Evolutionary conservation across 2,888 invertebrate species (phyloP).

Genomic region (Dasysyrphus tricinctus): DNA sequence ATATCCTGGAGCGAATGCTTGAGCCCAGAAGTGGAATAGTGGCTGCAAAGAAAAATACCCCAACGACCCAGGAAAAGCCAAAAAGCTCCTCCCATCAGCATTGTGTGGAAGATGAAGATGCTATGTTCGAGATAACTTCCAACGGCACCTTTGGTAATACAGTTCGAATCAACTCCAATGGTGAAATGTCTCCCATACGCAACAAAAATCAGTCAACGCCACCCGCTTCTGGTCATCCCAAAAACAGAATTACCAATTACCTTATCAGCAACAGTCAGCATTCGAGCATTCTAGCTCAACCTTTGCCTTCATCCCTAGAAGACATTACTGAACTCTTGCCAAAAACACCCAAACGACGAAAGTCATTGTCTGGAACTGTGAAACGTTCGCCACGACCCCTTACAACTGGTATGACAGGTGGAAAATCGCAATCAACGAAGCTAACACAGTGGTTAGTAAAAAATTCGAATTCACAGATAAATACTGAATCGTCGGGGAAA

Average conservation of each 20-base stretch:
- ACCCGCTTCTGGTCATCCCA: constrained; percentile 49
- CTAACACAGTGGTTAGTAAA: constrained; percentile 81
- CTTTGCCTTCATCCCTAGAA: constrained; percentile 36
- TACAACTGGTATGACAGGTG: background rate
- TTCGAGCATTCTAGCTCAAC: constrained; percentile 10
- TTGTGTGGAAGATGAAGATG: constrained; percentile 78
- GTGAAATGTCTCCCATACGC: constrained; percentile 80
- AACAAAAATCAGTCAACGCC: constrained; percentile 72
- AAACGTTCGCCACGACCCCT: constrained; percentile 55
- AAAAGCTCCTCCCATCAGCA: constrained; percentile 27
- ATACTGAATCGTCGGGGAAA: constrained; percentile 42
- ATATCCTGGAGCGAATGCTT: constrained; percentile 81
- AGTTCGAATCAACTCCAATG: constrained; percentile 80
- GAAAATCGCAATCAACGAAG: constrained; percentile 79
- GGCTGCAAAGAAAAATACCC: constrained; percentile 52
- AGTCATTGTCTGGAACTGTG: constrained; percentile 66
- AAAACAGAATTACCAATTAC: constrained; percentile 81
- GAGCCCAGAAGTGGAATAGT: constrained; percentile 48
- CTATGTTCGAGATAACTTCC: constrained; percentile 81
- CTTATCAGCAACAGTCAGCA: constrained; percentile 77
- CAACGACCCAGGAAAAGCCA: constrained; percentile 22
- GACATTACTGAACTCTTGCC: constrained; percentile 67
- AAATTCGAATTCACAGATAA: constrained; percentile 62
- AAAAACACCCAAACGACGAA: constrained; percentile 80
- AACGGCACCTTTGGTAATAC: constrained; percentile 81